Percentiles rank a stretch among this genome's conserved stretches.
These are phyloP conservation scores for Amphibalanus amphitrite DNA, from an alignment of 1,140 invertebrate genomes.

Conservation along the genomic window DNA sequence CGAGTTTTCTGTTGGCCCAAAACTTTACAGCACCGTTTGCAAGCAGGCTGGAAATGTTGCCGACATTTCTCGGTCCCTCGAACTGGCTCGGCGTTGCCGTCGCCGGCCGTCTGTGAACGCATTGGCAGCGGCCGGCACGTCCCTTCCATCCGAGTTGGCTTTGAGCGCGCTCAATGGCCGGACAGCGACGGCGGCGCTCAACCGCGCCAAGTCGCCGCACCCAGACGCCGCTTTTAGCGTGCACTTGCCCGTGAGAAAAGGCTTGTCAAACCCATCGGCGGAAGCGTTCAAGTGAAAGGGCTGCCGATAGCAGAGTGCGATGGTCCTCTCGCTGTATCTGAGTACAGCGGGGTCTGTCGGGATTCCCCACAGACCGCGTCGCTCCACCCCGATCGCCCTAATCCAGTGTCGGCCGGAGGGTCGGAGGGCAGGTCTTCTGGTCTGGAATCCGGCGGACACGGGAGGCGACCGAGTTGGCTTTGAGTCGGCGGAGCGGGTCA, in stretches of 20 bases:
- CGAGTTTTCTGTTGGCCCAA: too few species aligned
- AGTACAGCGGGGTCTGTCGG: not conserved
- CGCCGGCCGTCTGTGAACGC: not conserved
- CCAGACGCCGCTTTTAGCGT: not conserved
- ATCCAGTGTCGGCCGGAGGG: too few species aligned
- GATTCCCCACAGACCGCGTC: not conserved
- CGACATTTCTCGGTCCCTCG: not conserved
- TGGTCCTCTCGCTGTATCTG: not conserved
- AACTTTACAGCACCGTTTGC: too few species aligned
- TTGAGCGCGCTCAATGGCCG: not conserved
- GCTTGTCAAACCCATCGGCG: not conserved
- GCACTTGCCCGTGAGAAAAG: constrained; percentile 1
- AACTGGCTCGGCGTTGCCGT: not conserved
- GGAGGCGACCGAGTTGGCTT: too few species aligned
- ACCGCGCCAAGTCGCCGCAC: not conserved
- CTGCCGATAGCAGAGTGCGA: too few species aligned
- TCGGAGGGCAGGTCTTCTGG: too few species aligned
- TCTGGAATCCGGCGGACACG: too few species aligned
- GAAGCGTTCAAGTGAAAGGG: not conserved
- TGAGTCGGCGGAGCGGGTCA: too few species aligned
- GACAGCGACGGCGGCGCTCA: not conserved
- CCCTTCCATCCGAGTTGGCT: not conserved
- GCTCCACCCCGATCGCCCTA: too few species aligned
- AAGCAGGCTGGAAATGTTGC: too few species aligned
- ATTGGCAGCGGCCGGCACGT: not conserved